Evolutionary conservation across 2,797 vertebrate genomes (phyloP).

Genomic region (Neoniphon sammara): DNA sequence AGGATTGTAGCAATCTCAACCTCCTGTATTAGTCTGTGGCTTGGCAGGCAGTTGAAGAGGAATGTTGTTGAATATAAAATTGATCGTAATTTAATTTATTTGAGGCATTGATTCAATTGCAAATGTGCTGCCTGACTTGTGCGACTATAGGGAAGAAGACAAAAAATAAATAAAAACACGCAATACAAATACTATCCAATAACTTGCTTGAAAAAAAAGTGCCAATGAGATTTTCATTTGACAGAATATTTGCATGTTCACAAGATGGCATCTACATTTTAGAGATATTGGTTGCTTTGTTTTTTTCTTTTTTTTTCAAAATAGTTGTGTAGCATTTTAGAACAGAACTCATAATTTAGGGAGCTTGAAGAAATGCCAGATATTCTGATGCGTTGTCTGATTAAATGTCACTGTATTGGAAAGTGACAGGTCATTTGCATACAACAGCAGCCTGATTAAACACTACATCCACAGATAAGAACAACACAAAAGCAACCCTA

Average conservation of each 20-base stretch:
- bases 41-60: not conserved
- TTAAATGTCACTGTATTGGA: not conserved
- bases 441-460: slow-evolving; percentile 15
- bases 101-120: slow-evolving; percentile 5
- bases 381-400: not conserved
- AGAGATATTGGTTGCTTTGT: too few relatives aligned
- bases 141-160: not conserved
- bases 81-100: not conserved
- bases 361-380: not conserved
- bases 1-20: not conserved
- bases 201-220: not conserved
- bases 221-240: too few relatives aligned
- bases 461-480: not conserved
- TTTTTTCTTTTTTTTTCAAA: too few relatives aligned
- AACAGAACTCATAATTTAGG: not conserved
- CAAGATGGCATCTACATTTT: too few relatives aligned
- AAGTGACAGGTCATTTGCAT: slow-evolving; percentile 39
- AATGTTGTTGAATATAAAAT: not conserved
- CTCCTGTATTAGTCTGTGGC: not conserved
- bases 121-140: not conserved
- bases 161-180: not conserved
- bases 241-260: too few relatives aligned
- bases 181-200: not conserved
- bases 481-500: not conserved
- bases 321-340: too few relatives aligned